A percentile compares a stretch with the other conserved stretches of the same genome.
These are phyloP conservation scores for Agelas oroides DNA, from an alignment of 37 sponge, comb jelly and placozoan genomes.

Conservation along the genomic window DNA sequence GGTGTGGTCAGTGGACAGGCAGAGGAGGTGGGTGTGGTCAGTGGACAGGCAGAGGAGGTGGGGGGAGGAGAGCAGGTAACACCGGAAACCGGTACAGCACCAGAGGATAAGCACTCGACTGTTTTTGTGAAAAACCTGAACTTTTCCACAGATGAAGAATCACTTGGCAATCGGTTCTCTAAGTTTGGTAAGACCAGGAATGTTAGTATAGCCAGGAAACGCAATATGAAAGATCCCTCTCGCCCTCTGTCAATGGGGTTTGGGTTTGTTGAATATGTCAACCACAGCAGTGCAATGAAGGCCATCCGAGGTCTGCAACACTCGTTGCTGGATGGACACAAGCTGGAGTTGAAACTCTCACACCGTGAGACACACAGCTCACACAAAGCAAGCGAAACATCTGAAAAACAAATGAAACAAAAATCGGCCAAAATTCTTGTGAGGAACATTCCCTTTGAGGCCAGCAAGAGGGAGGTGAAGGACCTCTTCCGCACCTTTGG, in stretches of 20 bases:
- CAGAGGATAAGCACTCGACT: constrained; percentile 24
- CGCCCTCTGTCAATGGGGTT: constrained; percentile 91
- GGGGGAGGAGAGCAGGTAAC: constrained; percentile 19
- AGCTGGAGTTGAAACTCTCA: constrained; percentile 87
- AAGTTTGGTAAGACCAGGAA: constrained; percentile 23
- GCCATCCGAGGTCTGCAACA: constrained; percentile 88
- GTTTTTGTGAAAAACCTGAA: constrained; percentile 97
- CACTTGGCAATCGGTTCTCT: constrained; percentile 66
- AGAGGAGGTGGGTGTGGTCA: constrained; percentile 19
- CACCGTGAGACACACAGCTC: constrained; percentile 23
- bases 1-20: constrained; percentile 28
- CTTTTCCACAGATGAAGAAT: constrained; percentile 84
- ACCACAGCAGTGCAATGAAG: constrained; percentile 60
- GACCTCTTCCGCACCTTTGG: constrained; percentile 92
- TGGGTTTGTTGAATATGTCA: constrained; percentile 91
- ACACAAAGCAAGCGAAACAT: neutral
- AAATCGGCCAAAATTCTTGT: constrained; percentile 83
- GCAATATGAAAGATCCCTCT: constrained; percentile 62
- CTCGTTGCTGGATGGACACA: constrained; percentile 79
- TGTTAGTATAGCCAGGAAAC: constrained; percentile 68
- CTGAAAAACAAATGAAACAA: constrained; percentile 29
- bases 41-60: neutral
- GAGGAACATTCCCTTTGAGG: constrained; percentile 96
- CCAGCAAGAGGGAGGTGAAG: constrained; percentile 80
- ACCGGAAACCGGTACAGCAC: neutral